Percentiles rank a stretch among this genome's conserved stretches.
These are phyloP conservation scores for Leptinotarsa tumamoca DNA, from an alignment of 2,888 invertebrate genomes.

Conservation along the genomic window DNA sequence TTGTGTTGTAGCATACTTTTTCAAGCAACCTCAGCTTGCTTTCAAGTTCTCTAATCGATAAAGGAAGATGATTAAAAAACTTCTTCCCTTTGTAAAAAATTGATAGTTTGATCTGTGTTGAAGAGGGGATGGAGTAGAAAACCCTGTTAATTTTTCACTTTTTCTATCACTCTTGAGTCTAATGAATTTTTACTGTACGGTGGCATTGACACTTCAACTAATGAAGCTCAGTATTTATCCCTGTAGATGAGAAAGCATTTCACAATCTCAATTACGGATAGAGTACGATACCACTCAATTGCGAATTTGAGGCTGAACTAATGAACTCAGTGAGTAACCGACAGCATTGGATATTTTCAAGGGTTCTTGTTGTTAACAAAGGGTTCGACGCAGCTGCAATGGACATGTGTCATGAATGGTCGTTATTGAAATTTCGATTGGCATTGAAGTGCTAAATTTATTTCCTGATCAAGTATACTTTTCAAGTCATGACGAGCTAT, in stretches of 20 bases:
- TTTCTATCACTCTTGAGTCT: no score
- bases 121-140: no score
- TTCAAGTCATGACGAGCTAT: constrained; percentile 14
- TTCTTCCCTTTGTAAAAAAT: no score
- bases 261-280: not conserved
- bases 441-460: constrained; percentile 29
- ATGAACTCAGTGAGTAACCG: constrained; percentile 15
- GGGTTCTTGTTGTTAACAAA: constrained; percentile 27
- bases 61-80: no score
- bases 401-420: constrained; percentile 24
- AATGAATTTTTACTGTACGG: no score
- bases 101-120: no score
- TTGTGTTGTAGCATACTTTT: no score
- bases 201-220: no score
- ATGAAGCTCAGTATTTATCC: not conserved
- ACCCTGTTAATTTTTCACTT: no score
- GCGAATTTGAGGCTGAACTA: constrained; percentile 8
- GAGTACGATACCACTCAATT: not conserved
- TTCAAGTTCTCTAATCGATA: no score
- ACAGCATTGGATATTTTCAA: constrained; percentile 33
- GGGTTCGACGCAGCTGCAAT: not conserved
- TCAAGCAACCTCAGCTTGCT: no score
- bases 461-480: constrained; percentile 35
- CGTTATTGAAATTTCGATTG: constrained; percentile 28
- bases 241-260: not conserved